Percentiles rank a stretch among this genome's conserved stretches.
phyloP scores from a whole-genome alignment of 2,888 invertebrate species.

The Myopa tessellatipennis region DNA sequence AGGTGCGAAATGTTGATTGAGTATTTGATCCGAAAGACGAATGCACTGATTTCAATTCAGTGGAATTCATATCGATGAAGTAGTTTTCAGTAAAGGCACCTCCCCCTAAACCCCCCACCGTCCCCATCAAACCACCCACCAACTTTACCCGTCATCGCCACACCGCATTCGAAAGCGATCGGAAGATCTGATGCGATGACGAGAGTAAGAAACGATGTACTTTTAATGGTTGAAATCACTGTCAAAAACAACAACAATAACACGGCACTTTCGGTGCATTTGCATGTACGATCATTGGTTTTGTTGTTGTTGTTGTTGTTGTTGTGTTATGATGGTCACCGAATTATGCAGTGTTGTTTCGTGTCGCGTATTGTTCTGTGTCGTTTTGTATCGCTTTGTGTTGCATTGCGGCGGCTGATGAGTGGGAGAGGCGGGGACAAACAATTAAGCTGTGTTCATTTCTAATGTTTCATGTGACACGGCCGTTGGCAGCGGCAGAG shows the following conservation, averaged over 20 bases:
- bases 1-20: not conserved
- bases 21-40: not conserved
- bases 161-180: too few species aligned
- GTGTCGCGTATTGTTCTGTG: not conserved
- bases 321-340: not conserved
- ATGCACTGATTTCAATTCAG: too few species aligned
- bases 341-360: not conserved
- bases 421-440: not conserved
- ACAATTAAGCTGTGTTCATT: slow-evolving; percentile 2
- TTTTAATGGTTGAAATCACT: not conserved
- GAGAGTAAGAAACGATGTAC: not conserved
- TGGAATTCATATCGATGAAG: too few species aligned
- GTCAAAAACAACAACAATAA: not conserved
- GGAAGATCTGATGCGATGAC: too few species aligned
- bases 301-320: not conserved
- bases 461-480: not conserved
- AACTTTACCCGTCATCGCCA: too few species aligned
- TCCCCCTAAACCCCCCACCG: too few species aligned
- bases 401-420: not conserved
- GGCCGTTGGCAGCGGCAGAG: too few species aligned
- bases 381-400: not conserved
- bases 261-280: not conserved
- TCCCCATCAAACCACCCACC: too few species aligned
- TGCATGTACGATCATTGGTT: not conserved
- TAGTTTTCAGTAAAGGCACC: too few species aligned